A percentile compares a stretch with the other conserved stretches of the same genome.
phyloP scores from a whole-genome alignment of 2,797 vertebrate species.

The Eulemur albifrons region DNA sequence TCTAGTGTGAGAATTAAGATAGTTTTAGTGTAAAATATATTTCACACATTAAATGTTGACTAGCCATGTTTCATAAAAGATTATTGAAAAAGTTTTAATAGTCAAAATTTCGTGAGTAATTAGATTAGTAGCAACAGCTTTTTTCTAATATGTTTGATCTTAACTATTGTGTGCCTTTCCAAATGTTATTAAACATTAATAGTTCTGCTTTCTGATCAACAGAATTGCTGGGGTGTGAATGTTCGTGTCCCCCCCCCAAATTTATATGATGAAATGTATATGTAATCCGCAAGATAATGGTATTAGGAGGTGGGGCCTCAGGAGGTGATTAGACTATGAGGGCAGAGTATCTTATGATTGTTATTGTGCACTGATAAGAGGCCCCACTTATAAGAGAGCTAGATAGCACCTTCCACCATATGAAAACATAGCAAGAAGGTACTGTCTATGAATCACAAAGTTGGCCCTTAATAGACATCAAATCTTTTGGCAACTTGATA shows the following conservation, averaged over 20 bases:
- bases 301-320: neutral
- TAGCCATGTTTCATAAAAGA: neutral
- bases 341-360: neutral
- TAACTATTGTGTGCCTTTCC: neutral
- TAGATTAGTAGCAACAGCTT: neutral
- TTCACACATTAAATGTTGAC: neutral
- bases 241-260: neutral
- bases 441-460: neutral
- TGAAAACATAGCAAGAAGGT: too few relatives aligned
- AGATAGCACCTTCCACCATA: neutral
- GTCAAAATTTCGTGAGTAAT: neutral
- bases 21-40: conserved; percentile 11
- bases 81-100: neutral
- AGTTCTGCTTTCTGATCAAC: neutral
- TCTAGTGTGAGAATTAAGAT: neutral
- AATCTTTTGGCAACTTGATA: neutral
- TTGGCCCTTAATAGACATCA: neutral
- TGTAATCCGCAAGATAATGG: neutral
- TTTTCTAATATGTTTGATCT: neutral
- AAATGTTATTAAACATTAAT: neutral
- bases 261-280: neutral
- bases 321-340: neutral
- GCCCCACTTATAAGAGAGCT: too few relatives aligned
- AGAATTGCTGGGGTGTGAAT: neutral
- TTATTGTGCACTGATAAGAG: neutral